phyloP scores from a whole-genome alignment of 2,113 vertebrate species.

The Helogale parvula region DNA sequence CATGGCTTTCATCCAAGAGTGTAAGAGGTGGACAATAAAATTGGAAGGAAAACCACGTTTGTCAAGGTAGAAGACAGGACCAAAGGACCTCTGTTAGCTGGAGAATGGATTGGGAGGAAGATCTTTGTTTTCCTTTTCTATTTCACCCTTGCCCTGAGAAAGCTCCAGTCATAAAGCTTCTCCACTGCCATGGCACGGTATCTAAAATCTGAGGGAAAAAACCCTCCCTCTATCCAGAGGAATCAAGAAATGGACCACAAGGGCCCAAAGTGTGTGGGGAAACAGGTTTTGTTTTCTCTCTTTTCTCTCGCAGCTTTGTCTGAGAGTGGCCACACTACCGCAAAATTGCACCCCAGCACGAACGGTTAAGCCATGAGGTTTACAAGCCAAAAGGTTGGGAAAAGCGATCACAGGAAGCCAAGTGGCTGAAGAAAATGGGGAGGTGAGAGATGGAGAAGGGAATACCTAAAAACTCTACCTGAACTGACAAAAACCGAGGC shows the following conservation, averaged over 20 bases:
- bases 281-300: neutral
- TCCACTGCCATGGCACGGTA: neutral
- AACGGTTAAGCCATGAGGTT: neutral
- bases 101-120: neutral
- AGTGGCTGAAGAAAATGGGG: neutral
- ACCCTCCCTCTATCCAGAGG: neutral
- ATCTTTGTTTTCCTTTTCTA: neutral
- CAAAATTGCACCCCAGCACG: neutral
- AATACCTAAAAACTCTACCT: neutral
- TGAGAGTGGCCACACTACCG: neutral
- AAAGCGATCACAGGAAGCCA: neutral
- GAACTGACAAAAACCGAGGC: neutral
- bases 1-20: neutral
- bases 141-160: neutral
- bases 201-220: neutral
- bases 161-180: neutral
- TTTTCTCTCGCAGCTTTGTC: neutral
- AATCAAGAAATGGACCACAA: neutral
- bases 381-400: neutral
- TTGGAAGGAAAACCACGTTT: neutral
- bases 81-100: neutral
- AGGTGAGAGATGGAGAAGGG: neutral
- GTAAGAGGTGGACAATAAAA: neutral
- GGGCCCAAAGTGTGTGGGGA: neutral
- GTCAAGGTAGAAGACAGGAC: neutral